phyloP scores from a whole-genome alignment of 1,140 invertebrate species.

The Daktulosphaira vitifoliae region DNA sequence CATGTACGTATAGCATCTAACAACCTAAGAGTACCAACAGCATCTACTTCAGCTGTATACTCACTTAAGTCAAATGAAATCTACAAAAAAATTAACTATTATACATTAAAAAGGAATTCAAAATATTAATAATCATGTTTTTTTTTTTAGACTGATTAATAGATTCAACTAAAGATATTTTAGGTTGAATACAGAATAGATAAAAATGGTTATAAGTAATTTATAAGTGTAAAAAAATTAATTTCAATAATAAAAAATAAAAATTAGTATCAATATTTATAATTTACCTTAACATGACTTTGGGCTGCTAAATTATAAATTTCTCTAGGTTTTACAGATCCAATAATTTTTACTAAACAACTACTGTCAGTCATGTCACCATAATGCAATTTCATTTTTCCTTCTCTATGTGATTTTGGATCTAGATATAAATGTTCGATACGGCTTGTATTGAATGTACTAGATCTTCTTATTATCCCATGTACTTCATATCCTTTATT shows the following conservation, averaged over 20 bases:
- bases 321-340: constrained; percentile 74
- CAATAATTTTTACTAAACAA: constrained; percentile 92
- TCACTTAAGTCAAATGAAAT: constrained; percentile 95
- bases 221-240: too few relatives aligned
- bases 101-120: background rate
- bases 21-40: constrained; percentile 87
- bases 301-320: constrained; percentile 99
- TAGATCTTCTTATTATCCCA: constrained; percentile 88
- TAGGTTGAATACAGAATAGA: too few relatives aligned
- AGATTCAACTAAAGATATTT: too few relatives aligned
- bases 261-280: too few relatives aligned
- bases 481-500: constrained; percentile 94
- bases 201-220: too few relatives aligned
- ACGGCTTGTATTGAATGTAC: constrained; percentile 91
- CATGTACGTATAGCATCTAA: constrained; percentile 94
- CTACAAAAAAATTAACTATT: constrained; percentile 44
- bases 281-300: constrained; percentile 93
- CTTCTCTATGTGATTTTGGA: constrained; percentile 70
- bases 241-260: too few relatives aligned
- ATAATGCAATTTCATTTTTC: constrained; percentile 91
- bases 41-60: constrained; percentile 98
- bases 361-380: constrained; percentile 98
- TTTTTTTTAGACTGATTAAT: background rate
- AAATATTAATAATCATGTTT: background rate
- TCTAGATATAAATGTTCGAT: constrained; percentile 95